These are phyloP conservation scores for Morus bassanus DNA, from an alignment of 2,797 vertebrate species.

Conservation along the genomic window DNA sequence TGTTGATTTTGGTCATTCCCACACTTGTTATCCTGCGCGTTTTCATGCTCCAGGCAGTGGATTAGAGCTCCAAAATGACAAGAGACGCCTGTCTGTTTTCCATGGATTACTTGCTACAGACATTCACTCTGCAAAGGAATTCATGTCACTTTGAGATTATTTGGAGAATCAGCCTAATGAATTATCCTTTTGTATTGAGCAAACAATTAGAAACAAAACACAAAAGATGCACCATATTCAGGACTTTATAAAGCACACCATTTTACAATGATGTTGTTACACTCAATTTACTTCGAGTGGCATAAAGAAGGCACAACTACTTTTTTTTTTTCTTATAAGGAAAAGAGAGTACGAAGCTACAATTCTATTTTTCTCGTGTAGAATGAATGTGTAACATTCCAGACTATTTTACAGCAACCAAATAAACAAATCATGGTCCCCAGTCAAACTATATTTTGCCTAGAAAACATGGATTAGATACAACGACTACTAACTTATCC, in stretches of 20 bases:
- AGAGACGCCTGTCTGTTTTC: constrained; percentile 75
- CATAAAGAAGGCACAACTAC: not conserved
- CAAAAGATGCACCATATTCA: constrained; percentile 56
- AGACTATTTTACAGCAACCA: not conserved
- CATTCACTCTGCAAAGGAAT: constrained; percentile 72
- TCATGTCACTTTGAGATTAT: constrained; percentile 74
- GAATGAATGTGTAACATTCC: not conserved
- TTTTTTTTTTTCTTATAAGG: not conserved
- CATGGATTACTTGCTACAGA: constrained; percentile 75
- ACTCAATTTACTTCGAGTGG: constrained; percentile 22
- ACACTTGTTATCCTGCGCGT: constrained; percentile 75
- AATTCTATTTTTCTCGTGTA: not conserved
- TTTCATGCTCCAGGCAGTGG: constrained; percentile 75
- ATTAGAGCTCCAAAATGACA: constrained; percentile 77
- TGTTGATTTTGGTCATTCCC: constrained; percentile 78
- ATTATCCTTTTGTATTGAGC: constrained; percentile 66
- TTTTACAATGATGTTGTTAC: constrained; percentile 47
- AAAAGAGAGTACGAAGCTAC: not conserved
- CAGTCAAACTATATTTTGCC: not conserved
- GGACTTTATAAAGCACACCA: constrained; percentile 41
- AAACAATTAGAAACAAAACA: constrained; percentile 61
- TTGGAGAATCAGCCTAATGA: constrained; percentile 69
- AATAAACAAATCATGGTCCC: not conserved
- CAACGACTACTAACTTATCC: not conserved
- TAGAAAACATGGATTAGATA: not conserved